Base-by-base conservation (phyloP, 1,140 invertebrate genomes). In the Pinna nobilis region DNA sequence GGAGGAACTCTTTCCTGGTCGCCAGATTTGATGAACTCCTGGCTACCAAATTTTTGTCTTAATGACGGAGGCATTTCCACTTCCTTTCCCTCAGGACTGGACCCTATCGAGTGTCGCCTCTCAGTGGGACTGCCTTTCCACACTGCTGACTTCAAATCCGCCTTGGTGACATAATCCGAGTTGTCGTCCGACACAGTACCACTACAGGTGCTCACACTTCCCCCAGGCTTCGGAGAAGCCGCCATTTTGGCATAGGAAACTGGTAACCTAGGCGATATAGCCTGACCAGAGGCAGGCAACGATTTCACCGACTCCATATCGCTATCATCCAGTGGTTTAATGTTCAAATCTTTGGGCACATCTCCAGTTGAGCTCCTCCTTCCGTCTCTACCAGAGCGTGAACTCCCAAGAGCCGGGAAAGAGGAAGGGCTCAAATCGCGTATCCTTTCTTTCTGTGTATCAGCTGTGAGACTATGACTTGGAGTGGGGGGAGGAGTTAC, bases 251-350 rank as follows among this genome's bases (percentile, higher is more conserved):
- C 85, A 77, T 87, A 87, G 9, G 84, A 85, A 49, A 83, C 70
- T 23, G 76, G 75, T 28, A 82, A 79, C 23, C 68, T 37, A 23
- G 79, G 76, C 20, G 77, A 80, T 1, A 76, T 47, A 65, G 60
- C 67, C 61, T 73, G 33, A 60, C 65, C 63, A 76, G 74, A 68
- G 57, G 79, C 82, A 41, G 85, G 85, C 13, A 85, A 78, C 30
- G 85, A 85, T 75, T 84, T 85, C n/a, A 82, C 82, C 2, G 84
- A 85, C 49, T 83, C 85, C 39, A 84, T 77, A 66, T 87, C 85
- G 76, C 84, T 85, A 63, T 85, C 84, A 73, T 82, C 80, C 49
- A 75, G 75, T 60, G 68, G 61, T 68, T 78, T 79, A 11, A 79
- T 63, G 32, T 70, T 65, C 18, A 78, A 66, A 9, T 68, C 69